Base-by-base conservation (phyloP, 2,113 vertebrate species). In the Empidonax traillii region DNA sequence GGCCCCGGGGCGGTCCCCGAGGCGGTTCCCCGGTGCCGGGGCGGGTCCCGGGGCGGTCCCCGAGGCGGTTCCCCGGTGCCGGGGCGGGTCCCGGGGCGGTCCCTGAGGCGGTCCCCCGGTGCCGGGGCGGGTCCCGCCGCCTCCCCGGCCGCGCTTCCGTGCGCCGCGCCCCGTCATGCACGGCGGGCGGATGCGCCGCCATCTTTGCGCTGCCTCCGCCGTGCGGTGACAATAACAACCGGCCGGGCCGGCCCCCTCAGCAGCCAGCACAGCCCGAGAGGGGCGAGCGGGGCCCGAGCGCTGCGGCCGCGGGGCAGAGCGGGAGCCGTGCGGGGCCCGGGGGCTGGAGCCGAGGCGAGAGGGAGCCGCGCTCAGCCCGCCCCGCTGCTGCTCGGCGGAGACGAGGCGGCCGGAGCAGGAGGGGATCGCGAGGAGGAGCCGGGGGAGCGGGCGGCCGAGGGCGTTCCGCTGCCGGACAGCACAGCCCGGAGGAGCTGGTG, bases 161-260 rank as follows among this genome's bases (percentile, higher is more conserved):
- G 66, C 65, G 56, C 43, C 31, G 90, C 77, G 68, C 61, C 96
- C 96, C 97, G 52, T 93, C 95, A 94, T 96, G 95, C 96, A 81
- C 62, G 5, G 96, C 97, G 89, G 52, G 72, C 95, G 97, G 97
- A 96, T 91, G 82, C 46, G 89, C 95, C 95, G 96, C 96, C 97
- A 97, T 97, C 44, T 97, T 96, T 96, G 71, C 90, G 35, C 55
- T 95, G 71, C 93, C 87, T 81, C 68, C 41, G 91, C 93, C 62
- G 83, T 88, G 91, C 85, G 71, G 85, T 97, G 97, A 96, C 96
- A 96, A 97, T 96, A 97, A 97, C 95, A 96, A 97, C 89, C 58
- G 62, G 76, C 82, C 58, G 76, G 80, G 88, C 92, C 59, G 71
- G 56, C 85, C 94, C 91, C 91, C 89, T 93, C 83, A 35, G 87